Evolutionary conservation across 2,888 invertebrate genomes (phyloP).

Genomic region (Hypolimnas misippus): DNA sequence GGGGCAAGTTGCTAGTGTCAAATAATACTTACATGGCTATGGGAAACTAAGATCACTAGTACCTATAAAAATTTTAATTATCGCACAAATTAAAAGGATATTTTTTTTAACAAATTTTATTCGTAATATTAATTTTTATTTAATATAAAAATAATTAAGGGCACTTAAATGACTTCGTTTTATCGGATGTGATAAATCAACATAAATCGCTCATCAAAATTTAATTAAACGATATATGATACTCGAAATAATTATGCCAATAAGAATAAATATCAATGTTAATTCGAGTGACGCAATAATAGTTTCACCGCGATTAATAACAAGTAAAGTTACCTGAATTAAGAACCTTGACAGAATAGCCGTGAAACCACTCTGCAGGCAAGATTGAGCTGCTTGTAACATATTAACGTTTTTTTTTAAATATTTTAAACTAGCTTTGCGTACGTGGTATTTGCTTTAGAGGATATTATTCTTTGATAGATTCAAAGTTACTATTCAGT

Average conservation of each 20-base stretch:
- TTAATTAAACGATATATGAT: background rate
- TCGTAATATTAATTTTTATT: background rate
- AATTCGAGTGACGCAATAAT: conserved; percentile 10
- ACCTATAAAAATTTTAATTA: no score
- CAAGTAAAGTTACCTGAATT: conserved; percentile 9
- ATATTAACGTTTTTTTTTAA: background rate
- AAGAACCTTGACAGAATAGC: conserved; percentile 25
- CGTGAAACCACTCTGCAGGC: conserved; percentile 19
- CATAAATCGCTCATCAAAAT: background rate
- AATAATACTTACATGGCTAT: no score
- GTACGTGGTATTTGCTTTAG: no score
- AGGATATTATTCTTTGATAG: no score
- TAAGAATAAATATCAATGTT: conserved; percentile 13
- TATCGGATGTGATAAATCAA: background rate
- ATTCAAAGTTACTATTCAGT: no score
- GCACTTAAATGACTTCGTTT: background rate
- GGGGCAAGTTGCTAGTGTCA: no score
- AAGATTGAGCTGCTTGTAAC: conserved; percentile 8
- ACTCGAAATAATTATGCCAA: background rate
- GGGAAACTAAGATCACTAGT: no score
- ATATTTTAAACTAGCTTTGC: background rate
- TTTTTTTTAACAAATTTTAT: no score
- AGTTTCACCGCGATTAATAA: conserved; percentile 17
- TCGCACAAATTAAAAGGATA: no score
- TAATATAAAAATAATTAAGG: background rate